A percentile compares a stretch with the other conserved stretches of the same genome.
These are phyloP conservation scores for Isichthys henryi DNA, from an alignment of 2,113 vertebrate genomes.

Conservation along the genomic window DNA sequence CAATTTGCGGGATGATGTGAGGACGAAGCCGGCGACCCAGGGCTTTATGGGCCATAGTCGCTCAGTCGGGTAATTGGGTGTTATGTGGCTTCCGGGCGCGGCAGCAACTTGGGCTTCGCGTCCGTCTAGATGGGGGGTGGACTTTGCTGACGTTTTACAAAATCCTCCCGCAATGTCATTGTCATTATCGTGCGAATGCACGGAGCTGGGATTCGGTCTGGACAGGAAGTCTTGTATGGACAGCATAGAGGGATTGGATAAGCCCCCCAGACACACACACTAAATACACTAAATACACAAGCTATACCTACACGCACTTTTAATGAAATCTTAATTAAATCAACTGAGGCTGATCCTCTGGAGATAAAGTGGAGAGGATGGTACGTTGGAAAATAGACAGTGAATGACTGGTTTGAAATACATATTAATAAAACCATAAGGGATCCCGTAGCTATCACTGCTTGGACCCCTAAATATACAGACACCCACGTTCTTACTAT, in stretches of 20 bases:
- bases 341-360: not conserved
- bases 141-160: conserved; percentile 22
- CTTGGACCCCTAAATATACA: not conserved
- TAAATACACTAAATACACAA: not conserved
- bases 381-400: not conserved
- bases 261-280: not conserved
- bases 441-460: not conserved
- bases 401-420: not conserved
- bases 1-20: conserved; percentile 42
- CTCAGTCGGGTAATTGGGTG: conserved; percentile 28
- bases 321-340: conserved; percentile 7
- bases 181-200: not conserved
- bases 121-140: not conserved
- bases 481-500: not conserved
- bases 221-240: not conserved
- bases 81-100: conserved; percentile 13
- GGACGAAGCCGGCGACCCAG: conserved; percentile 19
- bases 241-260: not conserved
- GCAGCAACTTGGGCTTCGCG: not conserved
- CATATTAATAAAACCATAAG: not conserved
- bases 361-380: not conserved
- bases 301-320: not conserved
- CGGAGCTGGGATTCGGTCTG: not conserved
- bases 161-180: conserved; percentile 15
- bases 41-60: conserved; percentile 35